These are phyloP conservation scores for Myathropa florea DNA, from an alignment of 2,888 invertebrate genomes.

Conservation along the genomic window DNA sequence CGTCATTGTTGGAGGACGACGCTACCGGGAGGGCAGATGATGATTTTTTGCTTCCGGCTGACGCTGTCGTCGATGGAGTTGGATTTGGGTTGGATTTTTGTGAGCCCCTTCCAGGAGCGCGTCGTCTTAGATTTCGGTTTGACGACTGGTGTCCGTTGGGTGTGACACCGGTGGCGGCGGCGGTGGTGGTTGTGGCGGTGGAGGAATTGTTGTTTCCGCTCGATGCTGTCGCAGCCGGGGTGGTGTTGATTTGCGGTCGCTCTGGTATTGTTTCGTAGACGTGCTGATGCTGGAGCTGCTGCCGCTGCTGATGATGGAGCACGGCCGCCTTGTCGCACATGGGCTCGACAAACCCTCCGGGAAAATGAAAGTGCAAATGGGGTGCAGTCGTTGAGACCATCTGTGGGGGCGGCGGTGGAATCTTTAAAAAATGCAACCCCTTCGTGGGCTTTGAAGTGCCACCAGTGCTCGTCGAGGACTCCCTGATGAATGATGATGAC, in stretches of 20 bases:
- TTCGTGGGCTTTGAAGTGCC: slow-evolving; percentile 50
- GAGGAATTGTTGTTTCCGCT: slow-evolving; percentile 55
- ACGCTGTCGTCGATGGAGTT: slow-evolving; percentile 19
- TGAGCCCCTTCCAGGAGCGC: slow-evolving; percentile 59
- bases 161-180: neutral
- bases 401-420: slow-evolving; percentile 69
- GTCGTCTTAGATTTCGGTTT: slow-evolving; percentile 61
- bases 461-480: slow-evolving; percentile 3
- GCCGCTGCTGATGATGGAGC: slow-evolving; percentile 64
- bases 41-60: slow-evolving; percentile 55
- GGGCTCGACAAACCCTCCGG: slow-evolving; percentile 73
- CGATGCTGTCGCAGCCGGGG: slow-evolving; percentile 16
- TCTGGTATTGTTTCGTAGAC: slow-evolving; percentile 75
- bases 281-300: slow-evolving; percentile 72
- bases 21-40: slow-evolving; percentile 36
- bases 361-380: slow-evolving; percentile 72
- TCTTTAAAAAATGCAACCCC: slow-evolving; percentile 72
- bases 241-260: slow-evolving; percentile 65
- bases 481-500: slow-evolving; percentile 51
- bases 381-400: slow-evolving; percentile 52
- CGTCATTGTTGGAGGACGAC: slow-evolving; percentile 31
- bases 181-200: slow-evolving; percentile 6
- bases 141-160: slow-evolving; percentile 50
- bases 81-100: slow-evolving; percentile 51
- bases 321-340: slow-evolving; percentile 69